Base-by-base conservation (phyloP, 2,888 invertebrate species). In the Cephalotes varians region DNA sequence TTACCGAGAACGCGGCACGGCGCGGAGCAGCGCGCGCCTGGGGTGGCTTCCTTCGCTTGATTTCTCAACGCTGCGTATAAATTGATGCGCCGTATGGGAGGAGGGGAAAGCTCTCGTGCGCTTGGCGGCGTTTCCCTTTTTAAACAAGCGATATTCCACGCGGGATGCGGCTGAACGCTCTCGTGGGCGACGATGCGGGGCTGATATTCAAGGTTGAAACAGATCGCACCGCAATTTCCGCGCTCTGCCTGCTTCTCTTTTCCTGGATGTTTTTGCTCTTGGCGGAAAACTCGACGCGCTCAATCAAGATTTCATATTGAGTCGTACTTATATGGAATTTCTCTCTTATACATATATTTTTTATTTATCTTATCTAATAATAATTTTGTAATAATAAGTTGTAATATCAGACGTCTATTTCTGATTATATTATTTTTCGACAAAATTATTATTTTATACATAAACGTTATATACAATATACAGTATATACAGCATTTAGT, bases 31-130 rank as follows among this genome's bases (percentile, higher is more conserved):
- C 47, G 72, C 72, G 54, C 74, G 80, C 67, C 81, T 77, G 83
- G 90, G 90, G 86, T 89, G 87, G 87, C 88, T 86, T 88, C 86
- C 90, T 90, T 92, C 93, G 92, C 92, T 93, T 92, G 92, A 93
- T 93, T 93, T 93, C 88, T 89, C 89, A 85, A 88, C 84, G 86
- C 88, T 87, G 85, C 83, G 89, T 90, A 92, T 92, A 92, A 92
- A 93, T 92, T 92, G 92, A 92, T 92, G 92, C 89, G 90, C 89
- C 81, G 83, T 69, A 71, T 44, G 56, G 71, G 37, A 49, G 76
- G 73, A 34, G 56, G 74, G 77, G 58, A 62, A 74, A 62, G 37
- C 77, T 81, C 73, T 62, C 72, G 34, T 37, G 71, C 72, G 60
- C 56, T 37, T 76, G 79, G 81, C 85, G 77, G 80, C 73, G 83